Evolutionary conservation across 37 sponge, comb jelly and placozoan species (phyloP), one percentile per base, ranked within the genome.

Genomic region (Theonella swinhoei): DNA sequence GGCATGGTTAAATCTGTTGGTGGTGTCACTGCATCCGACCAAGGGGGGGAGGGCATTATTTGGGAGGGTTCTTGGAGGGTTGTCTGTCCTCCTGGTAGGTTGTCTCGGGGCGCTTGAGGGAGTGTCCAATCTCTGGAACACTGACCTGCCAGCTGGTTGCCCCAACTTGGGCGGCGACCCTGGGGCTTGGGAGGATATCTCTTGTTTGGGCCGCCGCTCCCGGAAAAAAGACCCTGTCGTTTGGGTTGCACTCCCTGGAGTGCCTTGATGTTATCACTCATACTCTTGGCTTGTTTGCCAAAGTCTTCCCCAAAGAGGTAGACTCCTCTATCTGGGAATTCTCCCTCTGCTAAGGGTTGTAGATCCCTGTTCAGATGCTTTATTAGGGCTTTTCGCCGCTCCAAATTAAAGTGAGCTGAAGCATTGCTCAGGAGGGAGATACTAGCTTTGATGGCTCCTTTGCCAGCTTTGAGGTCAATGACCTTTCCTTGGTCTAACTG

Each of bases 91-190:
- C n/a, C n/a, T n/a, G n/a, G n/a, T n/a, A 14, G n/a, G 42, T 3
- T 38, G n/a, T 23, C 42, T n/a, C n/a, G n/a, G 4, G 74, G 14
- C 2, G 43, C 28, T 24, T 7, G 47, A 1, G 14, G 74, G 43
- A 8, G 39, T n/a, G n/a, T n/a, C 77, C 63, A 77, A 63, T 28
- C 77, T 26, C 23, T 61, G 26, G 63, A 77, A 59, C 1, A 77
- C 77, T 35, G 77, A 77, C n/a, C n/a, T n/a, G n/a, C 24, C 17
- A 39, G n/a, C n/a, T n/a, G n/a, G n/a, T n/a, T n/a, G n/a, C n/a
- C n/a, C n/a, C n/a, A n/a, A n/a, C n/a, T n/a, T 9, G 14, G 66
- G 41, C 79, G 79, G 79, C 68, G 79, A 39, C 79, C 38, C 79
- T 79, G 79, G 79, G 79, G 79, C 79, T 24, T n/a, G n/a, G 39